These are phyloP conservation scores for Schizothorax lantsangensis DNA, from an alignment of 2,797 vertebrate genomes.

Conservation along the genomic window DNA sequence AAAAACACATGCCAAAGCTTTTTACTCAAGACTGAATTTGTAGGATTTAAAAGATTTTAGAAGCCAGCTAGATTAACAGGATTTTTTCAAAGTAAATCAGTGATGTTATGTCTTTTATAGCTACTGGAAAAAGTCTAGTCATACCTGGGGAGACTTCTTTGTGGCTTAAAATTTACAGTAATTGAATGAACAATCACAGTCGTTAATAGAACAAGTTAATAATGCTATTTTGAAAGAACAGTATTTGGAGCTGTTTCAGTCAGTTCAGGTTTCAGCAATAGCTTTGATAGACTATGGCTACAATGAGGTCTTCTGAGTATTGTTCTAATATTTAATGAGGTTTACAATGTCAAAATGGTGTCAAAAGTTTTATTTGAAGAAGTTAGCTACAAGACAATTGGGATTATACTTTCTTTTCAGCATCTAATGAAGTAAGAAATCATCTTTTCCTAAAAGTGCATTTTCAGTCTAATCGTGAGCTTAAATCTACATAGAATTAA, in stretches of 20 bases:
- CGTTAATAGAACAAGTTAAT: neutral
- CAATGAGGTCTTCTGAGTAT: neutral
- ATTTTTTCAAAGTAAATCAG: neutral
- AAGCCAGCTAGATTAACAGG: neutral
- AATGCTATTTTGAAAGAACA: neutral
- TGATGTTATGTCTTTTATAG: neutral
- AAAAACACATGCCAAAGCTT: neutral
- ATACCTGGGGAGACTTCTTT: neutral
- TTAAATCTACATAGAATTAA: neutral
- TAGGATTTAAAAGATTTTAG: constrained; percentile 19
- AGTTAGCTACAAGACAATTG: neutral
- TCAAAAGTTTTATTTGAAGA: neutral
- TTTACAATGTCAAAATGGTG: neutral
- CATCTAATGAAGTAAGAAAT: neutral
- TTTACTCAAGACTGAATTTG: neutral
- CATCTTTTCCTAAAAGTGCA: neutral
- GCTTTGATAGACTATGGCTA: neutral
- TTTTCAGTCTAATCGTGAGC: neutral
- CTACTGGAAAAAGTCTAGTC: neutral
- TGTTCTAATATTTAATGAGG: neutral
- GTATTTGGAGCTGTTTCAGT: neutral
- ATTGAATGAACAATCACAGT: neutral
- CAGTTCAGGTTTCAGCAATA: neutral
- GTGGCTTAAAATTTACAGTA: neutral
- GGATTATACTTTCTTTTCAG: neutral